A percentile compares a stretch with the other conserved stretches of the same genome.
Evolutionary conservation across 2,113 vertebrate genomes (phyloP).

Genomic region (Tilapia sparmanii): DNA sequence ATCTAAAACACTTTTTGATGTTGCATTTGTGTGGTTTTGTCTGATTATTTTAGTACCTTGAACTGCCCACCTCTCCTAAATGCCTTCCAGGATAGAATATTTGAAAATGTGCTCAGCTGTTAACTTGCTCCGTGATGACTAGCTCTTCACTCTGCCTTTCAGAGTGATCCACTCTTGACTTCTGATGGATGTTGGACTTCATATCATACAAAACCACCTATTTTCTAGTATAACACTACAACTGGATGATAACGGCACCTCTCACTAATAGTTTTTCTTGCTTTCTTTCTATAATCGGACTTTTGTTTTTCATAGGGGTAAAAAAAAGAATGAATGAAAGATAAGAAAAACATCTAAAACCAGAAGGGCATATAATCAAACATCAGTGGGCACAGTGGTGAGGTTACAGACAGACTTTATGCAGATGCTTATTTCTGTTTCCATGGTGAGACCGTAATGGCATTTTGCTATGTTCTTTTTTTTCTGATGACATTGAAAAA

Average conservation of each 20-base stretch:
- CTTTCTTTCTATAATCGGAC: background rate
- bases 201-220: background rate
- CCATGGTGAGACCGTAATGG: constrained; percentile 3
- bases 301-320: background rate
- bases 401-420: background rate
- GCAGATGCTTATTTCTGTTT: background rate
- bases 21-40: background rate
- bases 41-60: background rate
- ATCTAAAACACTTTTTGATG: background rate
- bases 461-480: background rate
- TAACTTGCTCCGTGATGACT: background rate
- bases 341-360: background rate
- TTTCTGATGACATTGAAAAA: background rate
- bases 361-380: background rate
- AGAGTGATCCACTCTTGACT: background rate
- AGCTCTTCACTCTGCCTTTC: background rate
- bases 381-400: background rate
- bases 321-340: background rate
- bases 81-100: background rate
- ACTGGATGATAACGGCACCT: background rate
- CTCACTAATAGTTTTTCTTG: background rate
- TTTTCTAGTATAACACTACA: background rate
- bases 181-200: background rate
- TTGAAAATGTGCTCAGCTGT: background rate
- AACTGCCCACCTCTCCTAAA: background rate